Percentiles rank a stretch among this genome's conserved stretches.
phyloP scores from a whole-genome alignment of 2,797 vertebrate genomes.

The Buphagus erythrorhynchus region DNA sequence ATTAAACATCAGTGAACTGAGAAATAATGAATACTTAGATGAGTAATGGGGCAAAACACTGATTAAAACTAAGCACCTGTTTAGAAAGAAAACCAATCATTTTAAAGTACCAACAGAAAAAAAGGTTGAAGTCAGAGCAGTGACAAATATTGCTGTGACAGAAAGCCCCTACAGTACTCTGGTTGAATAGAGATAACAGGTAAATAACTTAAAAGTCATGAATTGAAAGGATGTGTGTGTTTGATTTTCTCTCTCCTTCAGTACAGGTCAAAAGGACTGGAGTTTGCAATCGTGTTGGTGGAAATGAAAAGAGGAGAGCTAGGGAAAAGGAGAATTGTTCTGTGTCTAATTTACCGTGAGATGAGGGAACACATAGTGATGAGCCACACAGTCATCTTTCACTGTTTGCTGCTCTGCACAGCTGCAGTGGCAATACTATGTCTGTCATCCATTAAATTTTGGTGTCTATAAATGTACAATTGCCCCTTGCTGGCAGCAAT shows the following conservation, averaged over 20 bases:
- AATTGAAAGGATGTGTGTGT: neutral
- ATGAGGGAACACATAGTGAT: neutral
- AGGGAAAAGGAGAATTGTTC: neutral
- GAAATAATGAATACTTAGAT: conserved; percentile 32
- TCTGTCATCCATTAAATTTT: neutral
- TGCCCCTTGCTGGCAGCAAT: neutral
- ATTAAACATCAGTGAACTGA: conserved; percentile 10
- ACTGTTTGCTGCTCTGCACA: neutral
- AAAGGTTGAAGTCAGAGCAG: neutral
- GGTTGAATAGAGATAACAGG: neutral
- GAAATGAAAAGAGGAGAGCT: neutral
- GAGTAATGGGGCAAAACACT: conserved; percentile 15
- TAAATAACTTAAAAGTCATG: conserved; percentile 1
- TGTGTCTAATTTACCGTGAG: neutral
- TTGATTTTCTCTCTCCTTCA: neutral
- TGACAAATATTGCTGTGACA: neutral
- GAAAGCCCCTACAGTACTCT: neutral
- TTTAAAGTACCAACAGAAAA: neutral
- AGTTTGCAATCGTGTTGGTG: neutral
- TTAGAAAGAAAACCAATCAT: neutral
- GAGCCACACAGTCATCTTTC: neutral
- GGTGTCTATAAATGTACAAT: neutral
- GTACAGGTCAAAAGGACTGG: neutral
- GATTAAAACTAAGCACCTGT: neutral
- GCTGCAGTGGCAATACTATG: neutral